Evolutionary conservation across 1,140 invertebrate genomes (phyloP), one percentile per base, ranked within the genome.

Genomic region (Penaeus chinensis): DNA sequence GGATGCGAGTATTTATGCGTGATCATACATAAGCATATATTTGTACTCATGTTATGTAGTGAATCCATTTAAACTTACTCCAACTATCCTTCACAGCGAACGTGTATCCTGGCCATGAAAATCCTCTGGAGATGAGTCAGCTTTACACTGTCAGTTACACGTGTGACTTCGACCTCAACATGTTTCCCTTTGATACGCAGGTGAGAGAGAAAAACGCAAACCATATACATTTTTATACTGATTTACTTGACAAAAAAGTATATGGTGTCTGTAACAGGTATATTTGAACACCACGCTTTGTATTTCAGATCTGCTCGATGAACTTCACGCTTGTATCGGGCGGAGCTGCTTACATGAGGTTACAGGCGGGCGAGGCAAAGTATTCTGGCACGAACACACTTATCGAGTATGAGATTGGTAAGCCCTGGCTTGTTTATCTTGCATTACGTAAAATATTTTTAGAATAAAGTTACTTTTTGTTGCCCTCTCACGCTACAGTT

Each of bases 121-220:
- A 74, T 37, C 27, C 27, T 19, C 71, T 74, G 71, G 71, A 74
- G n/a, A 74, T 74, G 71, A 74, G 71, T 32, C 71, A 74, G 71
- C 27, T 74, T 1, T 74, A 74, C 42, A 74, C 71, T 24, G 27
- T 37, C 18, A 74, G 71, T 3, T 74, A 74, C 71, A 74, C 27
- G 13, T 74, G 71, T 20, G 42, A 74, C 20, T 74, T 74, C 71
- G 42, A 74, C 71, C 71, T 74, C 20, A n/a, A 13, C 18, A 74
- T 74, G 71, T 74, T 74, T 5, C 71, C 71, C 18, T 74, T 74
- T 32, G 71, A 74, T 27, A 74, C 42, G n/a, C 71, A 74, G 71
- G 71, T 74, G n/a, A 74, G 7, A 4, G 18, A 54, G 54, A 16
- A 54, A 54, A 11, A 16, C 16, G 11, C 54, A 54, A 16, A 54